Conservation (phyloP, 2,113 vertebrate species). For the Myotis lucifugus region DNA sequence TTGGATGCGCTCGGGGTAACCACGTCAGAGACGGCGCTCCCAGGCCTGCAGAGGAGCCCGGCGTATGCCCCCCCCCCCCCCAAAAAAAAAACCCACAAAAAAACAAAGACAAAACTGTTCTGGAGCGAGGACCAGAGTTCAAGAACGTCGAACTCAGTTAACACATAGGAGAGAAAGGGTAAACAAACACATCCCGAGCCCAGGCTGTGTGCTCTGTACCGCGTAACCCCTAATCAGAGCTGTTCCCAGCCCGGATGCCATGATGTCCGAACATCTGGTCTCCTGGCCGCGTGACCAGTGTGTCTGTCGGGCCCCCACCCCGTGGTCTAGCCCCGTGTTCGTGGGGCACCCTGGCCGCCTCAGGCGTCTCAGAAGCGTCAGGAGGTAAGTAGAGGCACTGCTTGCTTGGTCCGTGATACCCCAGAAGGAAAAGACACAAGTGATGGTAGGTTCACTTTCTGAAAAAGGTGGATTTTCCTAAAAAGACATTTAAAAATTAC, state of each 20-base stretch:
- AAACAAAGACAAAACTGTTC: too few species aligned
- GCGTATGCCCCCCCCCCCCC: fast-evolving
- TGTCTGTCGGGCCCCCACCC: neutral
- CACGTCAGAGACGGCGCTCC: fast-evolving
- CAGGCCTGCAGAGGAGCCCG: fast-evolving
- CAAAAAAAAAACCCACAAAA: too few species aligned
- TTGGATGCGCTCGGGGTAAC: fast-evolving
- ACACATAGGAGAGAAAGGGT: neutral
- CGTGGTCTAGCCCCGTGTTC: neutral
- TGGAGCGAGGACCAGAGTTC: neutral
- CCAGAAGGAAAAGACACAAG: neutral
- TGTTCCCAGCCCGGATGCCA: fast-evolving
- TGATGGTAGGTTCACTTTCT: neutral
- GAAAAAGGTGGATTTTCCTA: neutral
- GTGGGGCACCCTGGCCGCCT: neutral
- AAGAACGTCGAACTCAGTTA: neutral
- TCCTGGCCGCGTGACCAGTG: neutral
- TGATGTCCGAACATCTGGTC: slow-evolving; percentile 33
- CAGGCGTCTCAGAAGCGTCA: neutral
- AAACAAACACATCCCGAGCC: neutral
- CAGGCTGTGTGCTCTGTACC: fast-evolving
- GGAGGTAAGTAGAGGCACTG: neutral
- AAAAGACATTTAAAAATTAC: neutral
- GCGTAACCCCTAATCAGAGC: fast-evolving
- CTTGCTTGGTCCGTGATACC: neutral